Evolutionary conservation across 2,888 invertebrate genomes (phyloP).

Genomic region (Dryadula phaetusa): DNA sequence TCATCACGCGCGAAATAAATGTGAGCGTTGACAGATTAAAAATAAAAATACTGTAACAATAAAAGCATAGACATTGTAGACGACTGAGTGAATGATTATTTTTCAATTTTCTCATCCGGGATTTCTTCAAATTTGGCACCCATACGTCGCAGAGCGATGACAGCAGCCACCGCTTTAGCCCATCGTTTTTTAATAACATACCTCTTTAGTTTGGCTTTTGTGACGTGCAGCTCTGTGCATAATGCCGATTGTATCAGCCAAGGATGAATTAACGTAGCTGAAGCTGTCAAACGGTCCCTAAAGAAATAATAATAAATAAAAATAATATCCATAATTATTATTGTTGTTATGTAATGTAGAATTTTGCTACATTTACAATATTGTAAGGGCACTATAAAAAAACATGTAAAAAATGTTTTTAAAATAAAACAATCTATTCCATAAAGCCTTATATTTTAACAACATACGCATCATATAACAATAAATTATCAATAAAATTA

Average conservation of each 20-base stretch:
- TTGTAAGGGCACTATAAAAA: not conserved
- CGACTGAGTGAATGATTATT: constrained; percentile 19
- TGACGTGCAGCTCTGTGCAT: constrained; percentile 88
- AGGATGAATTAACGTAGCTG: constrained; percentile 89
- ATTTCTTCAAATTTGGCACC: constrained; percentile 88
- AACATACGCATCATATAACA: constrained; percentile 75
- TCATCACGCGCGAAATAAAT: not conserved
- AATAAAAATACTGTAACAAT: not conserved
- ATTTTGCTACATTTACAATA: not conserved
- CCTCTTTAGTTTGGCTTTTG: constrained; percentile 91
- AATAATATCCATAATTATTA: not conserved
- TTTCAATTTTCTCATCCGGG: constrained; percentile 47
- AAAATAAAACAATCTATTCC: constrained; percentile 49
- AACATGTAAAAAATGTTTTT: not conserved
- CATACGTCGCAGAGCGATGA: constrained; percentile 94
- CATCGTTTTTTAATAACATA: constrained; percentile 96
- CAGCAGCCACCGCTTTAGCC: constrained; percentile 95
- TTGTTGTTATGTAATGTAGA: not conserved
- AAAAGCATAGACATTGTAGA: not conserved
- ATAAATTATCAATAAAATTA: constrained; percentile 65
- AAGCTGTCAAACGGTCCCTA: constrained; percentile 90
- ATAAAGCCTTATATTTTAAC: constrained; percentile 66
- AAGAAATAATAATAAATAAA: constrained; percentile 48
- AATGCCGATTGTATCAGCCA: constrained; percentile 89
- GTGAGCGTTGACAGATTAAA: not conserved